phyloP scores from a whole-genome alignment of 2,888 invertebrate species.

The Pterostichus niger region DNA sequence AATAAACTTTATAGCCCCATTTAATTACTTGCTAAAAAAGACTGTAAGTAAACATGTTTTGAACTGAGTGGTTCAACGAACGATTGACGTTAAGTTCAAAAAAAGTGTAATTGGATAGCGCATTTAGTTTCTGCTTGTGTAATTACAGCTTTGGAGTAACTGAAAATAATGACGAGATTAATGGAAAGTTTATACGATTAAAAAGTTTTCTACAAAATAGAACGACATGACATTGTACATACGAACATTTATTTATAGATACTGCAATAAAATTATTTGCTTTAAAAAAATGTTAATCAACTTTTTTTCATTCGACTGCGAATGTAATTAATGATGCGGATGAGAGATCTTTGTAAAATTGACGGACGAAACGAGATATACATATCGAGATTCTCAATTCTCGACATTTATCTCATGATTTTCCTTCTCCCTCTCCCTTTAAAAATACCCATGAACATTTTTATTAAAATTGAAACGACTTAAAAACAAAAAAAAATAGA shows the following conservation, averaged over 20 bases:
- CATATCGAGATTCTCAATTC: too few species aligned
- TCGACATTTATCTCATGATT: too few species aligned
- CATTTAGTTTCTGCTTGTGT: conserved; percentile 2
- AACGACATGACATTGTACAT: background rate
- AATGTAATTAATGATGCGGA: too few species aligned
- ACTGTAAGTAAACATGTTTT: background rate
- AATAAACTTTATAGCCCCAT: background rate
- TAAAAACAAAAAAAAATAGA: too few species aligned
- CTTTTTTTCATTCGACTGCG: too few species aligned
- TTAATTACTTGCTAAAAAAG: background rate
- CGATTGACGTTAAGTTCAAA: background rate
- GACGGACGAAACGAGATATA: too few species aligned
- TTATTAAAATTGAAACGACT: too few species aligned
- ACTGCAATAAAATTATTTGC: too few species aligned
- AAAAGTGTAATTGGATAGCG: background rate
- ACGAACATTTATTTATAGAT: background rate
- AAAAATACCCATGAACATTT: too few species aligned
- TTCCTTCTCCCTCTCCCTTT: too few species aligned
- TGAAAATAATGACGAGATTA: background rate
- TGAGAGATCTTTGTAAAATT: too few species aligned
- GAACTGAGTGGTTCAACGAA: background rate
- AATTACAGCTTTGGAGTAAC: background rate
- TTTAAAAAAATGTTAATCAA: too few species aligned
- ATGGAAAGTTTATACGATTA: background rate
- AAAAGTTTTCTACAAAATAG: background rate